A percentile compares a stretch with the other conserved stretches of the same genome.
phyloP scores from a whole-genome alignment of 2,888 invertebrate species.

The Callyntrura sp. region DNA sequence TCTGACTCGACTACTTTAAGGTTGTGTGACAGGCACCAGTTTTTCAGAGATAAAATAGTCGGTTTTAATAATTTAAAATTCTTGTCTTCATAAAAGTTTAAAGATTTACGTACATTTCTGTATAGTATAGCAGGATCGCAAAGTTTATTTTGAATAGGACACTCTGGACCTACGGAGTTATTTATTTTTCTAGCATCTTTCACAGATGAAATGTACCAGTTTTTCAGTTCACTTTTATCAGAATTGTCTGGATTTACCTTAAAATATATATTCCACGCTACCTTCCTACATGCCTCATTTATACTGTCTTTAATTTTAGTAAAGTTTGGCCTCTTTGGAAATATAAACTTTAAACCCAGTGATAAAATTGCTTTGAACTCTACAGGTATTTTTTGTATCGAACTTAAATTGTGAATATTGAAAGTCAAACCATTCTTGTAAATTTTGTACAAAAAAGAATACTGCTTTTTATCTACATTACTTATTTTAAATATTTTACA shows the following conservation, averaged over 20 bases:
- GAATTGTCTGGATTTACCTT: not conserved
- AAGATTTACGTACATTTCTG: not conserved
- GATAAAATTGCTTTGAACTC: not conserved
- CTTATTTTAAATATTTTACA: not conserved
- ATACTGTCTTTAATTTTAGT: not conserved
- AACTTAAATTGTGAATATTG: not conserved
- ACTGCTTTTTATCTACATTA: not conserved
- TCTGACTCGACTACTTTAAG: no score
- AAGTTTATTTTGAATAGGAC: not conserved
- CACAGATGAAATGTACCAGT: no score
- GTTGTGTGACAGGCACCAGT: no score
- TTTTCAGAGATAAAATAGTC: no score
- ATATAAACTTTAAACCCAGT: not conserved
- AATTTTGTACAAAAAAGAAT: not conserved
- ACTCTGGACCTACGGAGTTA: not conserved
- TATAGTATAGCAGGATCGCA: not conserved
- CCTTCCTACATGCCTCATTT: not conserved
- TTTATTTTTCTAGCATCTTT: no score
- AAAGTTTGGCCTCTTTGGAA: not conserved
- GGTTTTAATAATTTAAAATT: slow-evolving; percentile 16
- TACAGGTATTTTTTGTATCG: not conserved
- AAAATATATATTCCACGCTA: slow-evolving; percentile 19
- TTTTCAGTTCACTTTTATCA: no score
- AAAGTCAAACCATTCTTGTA: not conserved
- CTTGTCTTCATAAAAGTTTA: not conserved